Evolutionary conservation across 2,888 invertebrate species (phyloP), one percentile per base, ranked within the genome.

Genomic region (Parochlus steinenii): DNA sequence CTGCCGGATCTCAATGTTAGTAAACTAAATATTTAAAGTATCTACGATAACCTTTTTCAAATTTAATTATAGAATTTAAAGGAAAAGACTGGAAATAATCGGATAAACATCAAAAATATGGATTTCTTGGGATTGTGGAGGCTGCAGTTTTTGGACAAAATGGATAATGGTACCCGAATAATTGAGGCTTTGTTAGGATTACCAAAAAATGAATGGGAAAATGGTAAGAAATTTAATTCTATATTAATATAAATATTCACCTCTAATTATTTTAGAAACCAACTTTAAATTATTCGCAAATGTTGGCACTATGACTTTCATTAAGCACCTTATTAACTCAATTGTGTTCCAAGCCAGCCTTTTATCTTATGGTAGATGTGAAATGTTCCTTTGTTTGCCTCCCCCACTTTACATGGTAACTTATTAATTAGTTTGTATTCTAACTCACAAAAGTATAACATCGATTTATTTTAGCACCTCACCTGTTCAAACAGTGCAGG

Each of bases 401-500:
- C 71, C 69, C 14, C 62, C 64, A 18, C 54, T 72, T 43, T 77
- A 69, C 56, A 55, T 65, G 45, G 78, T 78, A 56, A 55, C 60
- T 52, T 38, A 39, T 30, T 6, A 25, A 8, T 30, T 20, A 15
- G n/a, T 10, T 26, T 14, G 17, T 25, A 12, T 31, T 14, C 30
- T 12, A 22, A 26, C 11, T 20, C 22, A 23, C n/a, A 14, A 17
- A 36, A 23, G 7, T n/a, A 14, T 25, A 15, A 8, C 22, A n/a
- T 31, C 23, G 2, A 4, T n/a, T 41, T 41, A 42, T 55, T 54
- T 39, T 48, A 69, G 64, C 60, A 68, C 57, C 62, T 71, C 45
- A 65, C 71, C 43, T 66, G 70, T 48, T 63, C 62, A 43, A 63
- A 58, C 30, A 56, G 63, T 30, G 55, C 64, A 31, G 67, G 69